Conservation (phyloP, 2,797 vertebrate genomes). For the Pangasius sanitwongsei region DNA sequence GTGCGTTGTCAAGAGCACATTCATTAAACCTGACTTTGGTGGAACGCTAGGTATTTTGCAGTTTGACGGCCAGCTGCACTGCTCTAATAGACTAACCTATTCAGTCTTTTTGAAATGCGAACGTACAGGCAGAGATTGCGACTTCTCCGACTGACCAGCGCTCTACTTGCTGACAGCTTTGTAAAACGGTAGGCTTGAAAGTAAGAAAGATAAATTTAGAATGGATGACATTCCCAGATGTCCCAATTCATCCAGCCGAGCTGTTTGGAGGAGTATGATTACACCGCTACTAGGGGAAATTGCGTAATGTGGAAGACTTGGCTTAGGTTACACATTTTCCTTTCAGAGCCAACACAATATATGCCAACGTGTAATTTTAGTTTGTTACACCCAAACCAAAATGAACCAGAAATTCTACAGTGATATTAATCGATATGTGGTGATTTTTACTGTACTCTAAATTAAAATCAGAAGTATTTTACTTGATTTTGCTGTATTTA, state of each 20-base stretch:
- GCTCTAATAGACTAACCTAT: not conserved
- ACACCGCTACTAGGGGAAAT: constrained; percentile 23
- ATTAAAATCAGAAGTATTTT: not conserved
- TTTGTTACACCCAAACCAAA: not conserved
- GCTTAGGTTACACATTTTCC: constrained; percentile 5
- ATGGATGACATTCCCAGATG: constrained; percentile 34
- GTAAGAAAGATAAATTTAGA: constrained; percentile 35
- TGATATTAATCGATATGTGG: not conserved
- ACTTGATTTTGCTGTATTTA: not conserved
- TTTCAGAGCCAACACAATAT: not conserved
- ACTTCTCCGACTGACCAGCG: not conserved
- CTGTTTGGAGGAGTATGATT: constrained; percentile 35
- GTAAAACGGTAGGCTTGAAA: not conserved
- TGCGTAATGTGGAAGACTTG: constrained; percentile 30
- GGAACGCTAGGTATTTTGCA: constrained; percentile 14
- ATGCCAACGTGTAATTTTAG: not conserved
- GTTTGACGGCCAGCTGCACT: not conserved
- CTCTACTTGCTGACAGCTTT: not conserved
- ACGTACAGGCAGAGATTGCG: not conserved
- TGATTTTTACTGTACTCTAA: not conserved
- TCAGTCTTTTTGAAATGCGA: not conserved
- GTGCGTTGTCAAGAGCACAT: not conserved
- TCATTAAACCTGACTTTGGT: constrained; percentile 32
- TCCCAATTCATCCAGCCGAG: constrained; percentile 39
- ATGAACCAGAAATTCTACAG: not conserved